phyloP scores from a whole-genome alignment of 2,888 invertebrate genomes.

The Hermaeophaga mercurialis region DNA sequence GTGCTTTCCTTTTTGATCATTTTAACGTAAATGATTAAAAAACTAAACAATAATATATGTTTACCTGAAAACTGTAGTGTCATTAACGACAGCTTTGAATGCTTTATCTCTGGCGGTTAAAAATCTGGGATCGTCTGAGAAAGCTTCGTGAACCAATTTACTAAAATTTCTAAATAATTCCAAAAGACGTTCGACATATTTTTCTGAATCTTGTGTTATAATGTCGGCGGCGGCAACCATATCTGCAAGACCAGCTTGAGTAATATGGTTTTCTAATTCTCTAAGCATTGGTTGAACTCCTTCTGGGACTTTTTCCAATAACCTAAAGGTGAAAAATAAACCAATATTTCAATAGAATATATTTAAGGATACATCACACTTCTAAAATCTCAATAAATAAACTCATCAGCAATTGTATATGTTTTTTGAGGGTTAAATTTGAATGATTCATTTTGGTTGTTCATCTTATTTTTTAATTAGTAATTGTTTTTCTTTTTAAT shows the following conservation, averaged over 20 bases:
- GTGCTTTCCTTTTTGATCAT: too few species aligned
- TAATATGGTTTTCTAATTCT: conserved; percentile 92
- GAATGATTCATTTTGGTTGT: too few species aligned
- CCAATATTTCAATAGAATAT: too few species aligned
- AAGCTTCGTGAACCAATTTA: conserved; percentile 89
- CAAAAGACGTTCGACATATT: conserved; percentile 91
- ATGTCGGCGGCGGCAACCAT: conserved; percentile 96
- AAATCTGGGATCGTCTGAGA: conserved; percentile 95
- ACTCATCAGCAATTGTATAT: too few species aligned
- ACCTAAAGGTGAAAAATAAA: too few species aligned
- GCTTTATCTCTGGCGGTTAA: conserved; percentile 97
- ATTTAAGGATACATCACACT: too few species aligned
- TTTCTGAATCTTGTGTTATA: conserved; percentile 96
- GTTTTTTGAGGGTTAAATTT: too few species aligned
- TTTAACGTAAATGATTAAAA: too few species aligned
- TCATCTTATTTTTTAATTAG: too few species aligned
- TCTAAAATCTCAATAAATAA: too few species aligned
- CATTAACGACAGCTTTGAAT: conserved; percentile 94
- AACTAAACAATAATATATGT: background rate
- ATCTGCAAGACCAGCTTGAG: conserved; percentile 91
- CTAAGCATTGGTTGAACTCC: conserved; percentile 91
- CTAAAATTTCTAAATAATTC: conserved; percentile 94
- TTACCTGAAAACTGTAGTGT: conserved; percentile 81
- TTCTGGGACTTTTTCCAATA: conserved; percentile 86
- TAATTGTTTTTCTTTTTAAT: too few species aligned